Conservation (phyloP, 2,797 vertebrate species). For the Jordanella pulchra region DNA sequence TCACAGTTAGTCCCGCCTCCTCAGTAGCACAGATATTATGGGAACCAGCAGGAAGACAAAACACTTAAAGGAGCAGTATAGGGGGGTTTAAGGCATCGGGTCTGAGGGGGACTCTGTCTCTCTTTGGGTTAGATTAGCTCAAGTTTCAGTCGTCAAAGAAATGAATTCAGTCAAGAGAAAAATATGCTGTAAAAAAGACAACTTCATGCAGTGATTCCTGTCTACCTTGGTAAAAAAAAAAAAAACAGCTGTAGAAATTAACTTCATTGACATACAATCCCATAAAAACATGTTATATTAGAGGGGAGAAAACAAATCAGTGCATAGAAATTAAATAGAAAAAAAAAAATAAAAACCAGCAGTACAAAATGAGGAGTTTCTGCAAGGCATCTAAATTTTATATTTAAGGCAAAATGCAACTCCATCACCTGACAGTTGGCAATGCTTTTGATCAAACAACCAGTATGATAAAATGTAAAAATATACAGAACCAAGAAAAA, state of each 20-base stretch:
- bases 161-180: conserved; percentile 26
- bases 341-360: conserved; percentile 26
- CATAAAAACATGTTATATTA: conserved; percentile 48
- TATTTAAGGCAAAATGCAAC: conserved; percentile 29
- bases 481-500: conserved; percentile 35
- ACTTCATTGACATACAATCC: conserved; percentile 25
- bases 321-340: conserved; percentile 67
- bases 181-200: conserved; percentile 17
- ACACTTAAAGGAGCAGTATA: conserved; percentile 9
- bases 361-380: conserved; percentile 33
- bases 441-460: conserved; percentile 38
- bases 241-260: conserved; percentile 3
- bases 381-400: conserved; percentile 11
- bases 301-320: conserved; percentile 55
- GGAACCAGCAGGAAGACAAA: conserved; percentile 6
- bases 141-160: conserved; percentile 38
- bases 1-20: conserved; percentile 43
- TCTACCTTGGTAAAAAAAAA: too few relatives aligned
- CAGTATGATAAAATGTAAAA: conserved; percentile 29
- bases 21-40: conserved; percentile 39
- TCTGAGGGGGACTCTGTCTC: conserved; percentile 37
- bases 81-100: conserved; percentile 24
- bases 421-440: conserved; percentile 24
- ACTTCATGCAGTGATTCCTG: conserved; percentile 47
- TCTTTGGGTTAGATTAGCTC: conserved; percentile 37